These are phyloP conservation scores for Frankliniella intonsa DNA, from an alignment of 2,888 invertebrate species.

Conservation along the genomic window DNA sequence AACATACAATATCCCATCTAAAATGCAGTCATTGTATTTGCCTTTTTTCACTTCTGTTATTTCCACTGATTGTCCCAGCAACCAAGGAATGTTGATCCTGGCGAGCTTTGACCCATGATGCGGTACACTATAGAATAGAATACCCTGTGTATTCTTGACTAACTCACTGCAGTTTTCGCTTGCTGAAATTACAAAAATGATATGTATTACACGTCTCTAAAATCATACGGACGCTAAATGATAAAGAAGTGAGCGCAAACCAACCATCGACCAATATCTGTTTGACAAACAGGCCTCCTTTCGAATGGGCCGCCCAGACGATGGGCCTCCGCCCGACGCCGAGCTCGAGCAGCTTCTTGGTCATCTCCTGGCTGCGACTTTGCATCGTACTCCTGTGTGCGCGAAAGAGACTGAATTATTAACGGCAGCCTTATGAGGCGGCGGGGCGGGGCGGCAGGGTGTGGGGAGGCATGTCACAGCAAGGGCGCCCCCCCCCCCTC, in stretches of 20 bases:
- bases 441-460: not conserved
- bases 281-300: slow-evolving; percentile 83
- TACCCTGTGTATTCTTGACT: slow-evolving; percentile 57
- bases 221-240: not conserved
- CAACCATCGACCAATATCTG: slow-evolving; percentile 70
- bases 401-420: too few species aligned
- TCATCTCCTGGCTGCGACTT: slow-evolving; percentile 67
- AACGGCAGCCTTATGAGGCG: too few species aligned
- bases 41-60: slow-evolving; percentile 73
- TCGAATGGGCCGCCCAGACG: slow-evolving; percentile 81
- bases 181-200: slow-evolving; percentile 43
- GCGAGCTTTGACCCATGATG: slow-evolving; percentile 78
- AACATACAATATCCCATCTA: not conserved
- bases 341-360: slow-evolving; percentile 59
- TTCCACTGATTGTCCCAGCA: slow-evolving; percentile 72
- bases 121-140: slow-evolving; percentile 83
- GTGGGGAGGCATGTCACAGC: not conserved
- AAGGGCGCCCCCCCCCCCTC: too few species aligned
- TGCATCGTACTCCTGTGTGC: slow-evolving; percentile 55
- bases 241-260: slow-evolving; percentile 23
- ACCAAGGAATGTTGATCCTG: slow-evolving; percentile 61
- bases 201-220: not conserved
- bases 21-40: slow-evolving; percentile 43
- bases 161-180: slow-evolving; percentile 53
- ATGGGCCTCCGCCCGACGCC: slow-evolving; percentile 70